Conservation (phyloP, 2,888 invertebrate species). For the Mimachlamys varia region DNA sequence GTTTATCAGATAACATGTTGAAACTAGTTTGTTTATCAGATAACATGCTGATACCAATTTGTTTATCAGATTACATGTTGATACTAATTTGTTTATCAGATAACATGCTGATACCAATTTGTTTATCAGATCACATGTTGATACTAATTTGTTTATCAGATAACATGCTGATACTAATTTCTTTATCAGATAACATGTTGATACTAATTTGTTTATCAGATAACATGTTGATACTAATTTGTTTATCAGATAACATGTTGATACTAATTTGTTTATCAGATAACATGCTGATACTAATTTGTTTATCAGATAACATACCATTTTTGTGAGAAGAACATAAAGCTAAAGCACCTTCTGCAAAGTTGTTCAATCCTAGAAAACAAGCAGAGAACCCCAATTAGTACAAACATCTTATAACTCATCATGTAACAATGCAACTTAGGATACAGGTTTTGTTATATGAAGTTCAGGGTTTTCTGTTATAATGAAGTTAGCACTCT, state of each 20-base stretch:
- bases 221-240: slow-evolving; percentile 40
- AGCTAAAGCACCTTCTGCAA: slow-evolving; percentile 70
- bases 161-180: slow-evolving; percentile 54
- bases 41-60: slow-evolving; percentile 53
- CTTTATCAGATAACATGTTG: slow-evolving; percentile 40
- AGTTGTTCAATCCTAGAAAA: slow-evolving; percentile 71
- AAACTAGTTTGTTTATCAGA: neutral
- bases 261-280: neutral
- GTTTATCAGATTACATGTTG: slow-evolving; percentile 40
- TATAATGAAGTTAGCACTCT: no score
- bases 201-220: neutral
- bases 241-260: slow-evolving; percentile 40
- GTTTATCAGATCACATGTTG: slow-evolving; percentile 40
- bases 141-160: neutral
- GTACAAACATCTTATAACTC: no score
- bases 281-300: slow-evolving; percentile 54
- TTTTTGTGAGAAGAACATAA: slow-evolving; percentile 68
- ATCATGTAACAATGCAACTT: no score
- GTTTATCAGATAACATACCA: slow-evolving; percentile 59
- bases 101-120: slow-evolving; percentile 53
- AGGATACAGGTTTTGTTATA: no score
- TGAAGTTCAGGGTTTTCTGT: no score
- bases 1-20: slow-evolving; percentile 38
- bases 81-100: neutral
- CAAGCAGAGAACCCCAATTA: neutral